Conservation (phyloP, 2,797 vertebrate genomes). For the Falco cherrug region DNA sequence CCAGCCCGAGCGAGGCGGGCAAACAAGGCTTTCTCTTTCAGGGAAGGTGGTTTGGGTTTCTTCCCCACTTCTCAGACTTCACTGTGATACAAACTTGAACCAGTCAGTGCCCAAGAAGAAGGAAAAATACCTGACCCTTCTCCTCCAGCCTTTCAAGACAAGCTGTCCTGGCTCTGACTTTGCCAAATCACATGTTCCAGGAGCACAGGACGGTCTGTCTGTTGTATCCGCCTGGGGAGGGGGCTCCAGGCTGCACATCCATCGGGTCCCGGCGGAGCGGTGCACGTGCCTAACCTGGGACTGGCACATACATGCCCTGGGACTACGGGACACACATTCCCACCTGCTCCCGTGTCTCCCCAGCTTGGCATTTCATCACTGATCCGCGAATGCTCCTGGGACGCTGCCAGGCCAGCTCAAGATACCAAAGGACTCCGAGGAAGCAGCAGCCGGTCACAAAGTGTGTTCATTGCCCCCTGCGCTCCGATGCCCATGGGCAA, state of each 20-base stretch:
- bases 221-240: rapidly evolving
- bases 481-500: background rate
- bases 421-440: slow-evolving; percentile 38
- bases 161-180: background rate
- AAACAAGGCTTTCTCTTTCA: background rate
- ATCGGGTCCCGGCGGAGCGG: rapidly evolving
- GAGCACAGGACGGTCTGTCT: background rate
- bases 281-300: background rate
- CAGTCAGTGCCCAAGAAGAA: slow-evolving; percentile 63
- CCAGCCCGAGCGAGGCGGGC: background rate
- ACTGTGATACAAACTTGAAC: slow-evolving; percentile 69
- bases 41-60: slow-evolving; percentile 17
- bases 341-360: background rate
- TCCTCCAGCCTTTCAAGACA: background rate
- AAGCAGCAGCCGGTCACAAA: background rate
- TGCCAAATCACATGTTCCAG: background rate
- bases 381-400: background rate
- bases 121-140: background rate
- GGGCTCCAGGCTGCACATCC: background rate
- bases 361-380: background rate
- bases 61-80: slow-evolving; percentile 62
- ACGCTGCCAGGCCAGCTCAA: background rate
- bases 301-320: background rate
- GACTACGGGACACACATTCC: background rate
- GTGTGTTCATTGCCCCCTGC: rapidly evolving